Conservation (phyloP, 2,797 vertebrate genomes). For the Tenualosa ilisha region DNA sequence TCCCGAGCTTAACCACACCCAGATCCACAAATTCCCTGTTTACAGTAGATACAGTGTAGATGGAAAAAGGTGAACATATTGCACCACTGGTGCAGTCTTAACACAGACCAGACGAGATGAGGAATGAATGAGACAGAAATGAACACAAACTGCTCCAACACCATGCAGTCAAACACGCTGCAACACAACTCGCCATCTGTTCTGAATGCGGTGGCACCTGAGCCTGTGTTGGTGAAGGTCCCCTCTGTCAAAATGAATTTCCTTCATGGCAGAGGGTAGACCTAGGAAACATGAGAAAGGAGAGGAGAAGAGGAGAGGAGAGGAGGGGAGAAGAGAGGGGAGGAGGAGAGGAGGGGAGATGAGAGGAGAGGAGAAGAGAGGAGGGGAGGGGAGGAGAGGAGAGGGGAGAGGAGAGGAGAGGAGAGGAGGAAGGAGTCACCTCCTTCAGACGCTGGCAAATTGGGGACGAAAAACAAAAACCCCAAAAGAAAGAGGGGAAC, state of each 20-base stretch:
- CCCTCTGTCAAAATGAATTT: not conserved
- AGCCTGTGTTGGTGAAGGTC: constrained; percentile 4
- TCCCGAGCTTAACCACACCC: too few relatives aligned
- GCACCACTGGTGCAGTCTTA: not conserved
- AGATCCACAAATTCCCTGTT: too few relatives aligned
- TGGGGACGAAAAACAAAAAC: not conserved
- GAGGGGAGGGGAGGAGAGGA: too few relatives aligned
- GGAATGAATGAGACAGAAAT: too few relatives aligned
- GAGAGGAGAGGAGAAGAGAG: not conserved
- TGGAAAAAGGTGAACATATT: not conserved
- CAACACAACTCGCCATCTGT: not conserved
- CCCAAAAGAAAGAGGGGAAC: not conserved
- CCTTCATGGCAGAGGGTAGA: not conserved
- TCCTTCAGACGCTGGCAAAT: not conserved
- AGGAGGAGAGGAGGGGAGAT: too few relatives aligned
- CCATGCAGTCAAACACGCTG: not conserved
- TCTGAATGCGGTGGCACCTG: constrained; percentile 12
- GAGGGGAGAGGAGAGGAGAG: not conserved
- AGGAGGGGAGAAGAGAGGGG: too few relatives aligned
- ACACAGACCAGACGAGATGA: not conserved
- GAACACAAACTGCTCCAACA: not conserved
- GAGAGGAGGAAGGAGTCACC: too few relatives aligned
- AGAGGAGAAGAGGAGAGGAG: too few relatives aligned
- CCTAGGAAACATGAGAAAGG: not conserved
- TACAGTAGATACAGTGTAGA: too few relatives aligned